Conservation (phyloP, 2,797 vertebrate genomes). For the Percopsis omiscomaycus region DNA sequence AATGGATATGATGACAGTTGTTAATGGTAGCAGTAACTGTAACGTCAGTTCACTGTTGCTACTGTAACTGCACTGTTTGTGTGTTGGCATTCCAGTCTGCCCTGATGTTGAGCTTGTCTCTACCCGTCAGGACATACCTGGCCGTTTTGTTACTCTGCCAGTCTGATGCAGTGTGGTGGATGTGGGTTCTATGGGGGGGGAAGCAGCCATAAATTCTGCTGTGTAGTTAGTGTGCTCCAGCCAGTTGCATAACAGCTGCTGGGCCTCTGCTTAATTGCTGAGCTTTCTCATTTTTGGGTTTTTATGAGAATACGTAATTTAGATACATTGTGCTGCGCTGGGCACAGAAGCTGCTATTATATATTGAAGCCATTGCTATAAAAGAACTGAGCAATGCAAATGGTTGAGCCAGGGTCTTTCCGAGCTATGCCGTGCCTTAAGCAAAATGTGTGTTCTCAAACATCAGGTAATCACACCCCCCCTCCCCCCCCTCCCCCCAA, state of each 20-base stretch:
- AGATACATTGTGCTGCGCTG: slow-evolving; percentile 1
- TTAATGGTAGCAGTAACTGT: too few species aligned
- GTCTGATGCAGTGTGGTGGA: slow-evolving; percentile 10
- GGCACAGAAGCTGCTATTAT: slow-evolving; percentile 13
- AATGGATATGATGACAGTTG: too few species aligned
- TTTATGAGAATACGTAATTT: slow-evolving; percentile 40
- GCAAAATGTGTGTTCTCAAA: slow-evolving; percentile 12
- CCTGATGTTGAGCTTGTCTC: slow-evolving; percentile 12
- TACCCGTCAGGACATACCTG: neutral
- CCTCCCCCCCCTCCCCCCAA: neutral
- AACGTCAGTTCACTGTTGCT: too few species aligned
- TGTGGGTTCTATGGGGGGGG: neutral
- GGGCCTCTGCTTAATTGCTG: slow-evolving; percentile 2
- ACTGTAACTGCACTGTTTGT: neutral
- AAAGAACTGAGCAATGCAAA: slow-evolving; percentile 24
- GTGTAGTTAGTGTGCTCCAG: neutral
- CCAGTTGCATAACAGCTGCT: slow-evolving; percentile 39
- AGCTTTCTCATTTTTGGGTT: slow-evolving; percentile 25
- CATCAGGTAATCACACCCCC: neutral
- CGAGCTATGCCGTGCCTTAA: neutral
- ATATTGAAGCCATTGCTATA: slow-evolving; percentile 24
- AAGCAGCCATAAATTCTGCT: neutral
- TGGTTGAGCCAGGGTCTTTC: slow-evolving; percentile 4
- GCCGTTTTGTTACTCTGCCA: neutral
- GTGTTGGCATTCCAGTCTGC: slow-evolving; percentile 4